phyloP scores from a whole-genome alignment of 2,888 invertebrate species.

The Nomada fabriciana region DNA sequence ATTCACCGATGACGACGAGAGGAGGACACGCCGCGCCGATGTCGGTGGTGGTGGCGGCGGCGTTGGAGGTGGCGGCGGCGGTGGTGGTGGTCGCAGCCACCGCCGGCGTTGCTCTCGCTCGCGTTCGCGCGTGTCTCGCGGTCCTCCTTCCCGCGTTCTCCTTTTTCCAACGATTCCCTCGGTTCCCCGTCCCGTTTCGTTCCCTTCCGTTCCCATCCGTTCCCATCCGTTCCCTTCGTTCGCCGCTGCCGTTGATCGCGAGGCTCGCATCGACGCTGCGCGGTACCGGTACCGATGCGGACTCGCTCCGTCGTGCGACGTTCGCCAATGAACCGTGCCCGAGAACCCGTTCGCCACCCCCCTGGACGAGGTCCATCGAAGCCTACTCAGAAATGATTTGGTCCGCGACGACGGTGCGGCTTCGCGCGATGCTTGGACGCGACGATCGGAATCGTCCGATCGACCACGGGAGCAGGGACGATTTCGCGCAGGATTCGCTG shows the following conservation, averaged over 20 bases:
- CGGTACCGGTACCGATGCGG: constrained; percentile 1
- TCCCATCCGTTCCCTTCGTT: background rate
- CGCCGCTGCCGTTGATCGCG: background rate
- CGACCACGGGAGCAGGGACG: background rate
- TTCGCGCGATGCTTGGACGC: too few relatives aligned
- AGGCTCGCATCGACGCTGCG: constrained; percentile 2
- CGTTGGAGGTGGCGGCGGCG: background rate
- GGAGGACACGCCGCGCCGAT: constrained; percentile 60
- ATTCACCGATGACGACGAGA: constrained; percentile 68
- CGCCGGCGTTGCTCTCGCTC: background rate
- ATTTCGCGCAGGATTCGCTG: background rate
- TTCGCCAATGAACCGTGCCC: background rate
- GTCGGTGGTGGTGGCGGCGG: constrained; percentile 58
- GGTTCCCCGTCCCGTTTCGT: background rate
- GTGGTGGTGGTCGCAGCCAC: background rate
- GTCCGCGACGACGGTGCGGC: too few relatives aligned
- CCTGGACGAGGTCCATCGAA: background rate
- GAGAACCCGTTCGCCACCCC: too few relatives aligned
- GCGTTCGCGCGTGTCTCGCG: constrained; percentile 17
- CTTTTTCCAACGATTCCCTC: background rate
- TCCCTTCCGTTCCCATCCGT: background rate
- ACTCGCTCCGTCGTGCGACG: constrained; percentile 7
- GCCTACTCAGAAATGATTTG: too few relatives aligned
- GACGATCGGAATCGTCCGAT: too few relatives aligned
- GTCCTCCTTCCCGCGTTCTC: background rate